These are phyloP conservation scores for Acanthopagrus latus DNA, from an alignment of 2,797 vertebrate genomes.

Conservation along the genomic window DNA sequence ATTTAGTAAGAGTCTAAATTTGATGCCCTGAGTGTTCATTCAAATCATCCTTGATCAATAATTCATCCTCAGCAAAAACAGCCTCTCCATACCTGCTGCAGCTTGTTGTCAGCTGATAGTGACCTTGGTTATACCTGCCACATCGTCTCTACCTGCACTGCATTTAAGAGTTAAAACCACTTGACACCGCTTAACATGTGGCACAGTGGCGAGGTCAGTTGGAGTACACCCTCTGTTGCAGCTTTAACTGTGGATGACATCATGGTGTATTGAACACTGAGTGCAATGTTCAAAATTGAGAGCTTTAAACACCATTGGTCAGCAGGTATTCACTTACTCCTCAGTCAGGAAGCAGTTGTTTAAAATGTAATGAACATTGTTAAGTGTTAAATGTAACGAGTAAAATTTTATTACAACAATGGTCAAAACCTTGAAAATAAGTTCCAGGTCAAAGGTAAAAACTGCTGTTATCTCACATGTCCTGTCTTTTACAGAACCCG, in stretches of 20 bases:
- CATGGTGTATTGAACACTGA: background rate
- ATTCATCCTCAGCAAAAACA: background rate
- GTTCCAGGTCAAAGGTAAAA: background rate
- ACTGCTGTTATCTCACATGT: constrained; percentile 28
- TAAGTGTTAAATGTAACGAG: background rate
- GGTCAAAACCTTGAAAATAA: background rate
- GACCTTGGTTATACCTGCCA: background rate
- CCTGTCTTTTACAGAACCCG: constrained; percentile 88
- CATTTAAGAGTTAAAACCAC: background rate
- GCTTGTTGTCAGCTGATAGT: background rate
- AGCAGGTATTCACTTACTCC: background rate
- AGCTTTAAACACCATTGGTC: background rate
- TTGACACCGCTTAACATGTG: background rate
- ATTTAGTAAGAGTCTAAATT: too few relatives aligned
- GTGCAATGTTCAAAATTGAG: background rate
- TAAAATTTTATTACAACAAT: background rate
- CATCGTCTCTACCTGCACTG: background rate
- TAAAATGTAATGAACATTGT: background rate
- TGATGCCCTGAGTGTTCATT: too few relatives aligned
- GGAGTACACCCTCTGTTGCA: background rate
- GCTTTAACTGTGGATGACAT: background rate
- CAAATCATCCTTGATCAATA: too few relatives aligned
- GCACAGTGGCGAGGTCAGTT: background rate
- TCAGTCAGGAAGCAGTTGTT: background rate
- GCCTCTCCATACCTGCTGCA: background rate